phyloP scores from a whole-genome alignment of 2,797 vertebrate genomes.

The Sciurus carolinensis region DNA sequence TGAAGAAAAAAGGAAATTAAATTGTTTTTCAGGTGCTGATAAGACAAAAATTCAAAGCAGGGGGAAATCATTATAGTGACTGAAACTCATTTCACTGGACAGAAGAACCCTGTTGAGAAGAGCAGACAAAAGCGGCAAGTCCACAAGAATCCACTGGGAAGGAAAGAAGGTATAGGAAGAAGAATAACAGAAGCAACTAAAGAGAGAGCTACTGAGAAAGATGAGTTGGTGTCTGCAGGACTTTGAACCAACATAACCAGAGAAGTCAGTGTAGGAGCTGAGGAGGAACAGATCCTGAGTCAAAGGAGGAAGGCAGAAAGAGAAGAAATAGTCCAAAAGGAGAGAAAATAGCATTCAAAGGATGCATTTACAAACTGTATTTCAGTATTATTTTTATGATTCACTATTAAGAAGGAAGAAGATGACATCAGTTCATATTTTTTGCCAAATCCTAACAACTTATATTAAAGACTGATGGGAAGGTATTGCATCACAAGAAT shows the following conservation, averaged over 20 bases:
- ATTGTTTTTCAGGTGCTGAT: constrained; percentile 39
- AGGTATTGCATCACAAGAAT: constrained; percentile 35
- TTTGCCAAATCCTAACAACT: constrained; percentile 24
- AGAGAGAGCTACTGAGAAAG: not conserved
- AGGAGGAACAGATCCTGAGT: not conserved
- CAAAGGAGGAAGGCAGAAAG: not conserved
- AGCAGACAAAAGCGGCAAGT: not conserved
- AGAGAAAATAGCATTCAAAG: not conserved
- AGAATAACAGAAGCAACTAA: not conserved
- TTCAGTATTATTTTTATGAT: constrained; percentile 46
- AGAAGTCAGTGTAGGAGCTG: not conserved
- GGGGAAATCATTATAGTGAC: not conserved
- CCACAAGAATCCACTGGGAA: not conserved
- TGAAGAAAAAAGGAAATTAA: constrained; percentile 12
- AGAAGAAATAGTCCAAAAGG: not conserved
- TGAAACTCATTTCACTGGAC: not conserved
- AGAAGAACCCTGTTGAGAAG: not conserved
- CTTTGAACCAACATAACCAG: not conserved
- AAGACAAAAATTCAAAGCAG: not conserved
- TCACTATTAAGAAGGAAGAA: constrained; percentile 39
- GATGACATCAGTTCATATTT: constrained; percentile 22
- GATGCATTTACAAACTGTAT: not conserved
- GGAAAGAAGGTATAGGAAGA: not conserved
- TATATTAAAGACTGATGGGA: constrained; percentile 56
- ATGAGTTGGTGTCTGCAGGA: not conserved